Evolutionary conservation across 1,140 invertebrate species (phyloP), one percentile per base, ranked within the genome.

Genomic region (Atta colombica): DNA sequence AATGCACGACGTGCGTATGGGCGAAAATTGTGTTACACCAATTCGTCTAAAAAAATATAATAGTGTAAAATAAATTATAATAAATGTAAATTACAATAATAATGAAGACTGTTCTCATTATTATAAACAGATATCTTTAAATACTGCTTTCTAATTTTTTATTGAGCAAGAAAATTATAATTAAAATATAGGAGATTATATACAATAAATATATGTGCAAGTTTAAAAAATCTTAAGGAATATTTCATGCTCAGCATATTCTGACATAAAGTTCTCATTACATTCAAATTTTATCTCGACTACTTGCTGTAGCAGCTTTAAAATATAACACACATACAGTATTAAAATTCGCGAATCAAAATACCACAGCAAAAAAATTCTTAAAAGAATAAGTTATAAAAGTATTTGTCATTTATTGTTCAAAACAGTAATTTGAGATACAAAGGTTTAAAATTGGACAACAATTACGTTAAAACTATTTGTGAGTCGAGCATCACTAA

Each of bases 21-120:
- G 96, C 92, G 98, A 97, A 90, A 99, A 97, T 93, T 99, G 98
- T 0, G 98, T 98, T 96, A 97, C 2, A 1, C 97, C 96, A 21
- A 98, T 93, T 92, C 96, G 97, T 80, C 97, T 98, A 87, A 60
- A 69, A 69, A 63, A 61, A 51, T 71, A 1, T 3, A 45, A 1
- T 21, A 28, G 51, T 28, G 3, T 68, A 8, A 18, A 45, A 21
- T 31, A 0, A 69, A 53, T 3, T 39, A 21, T 2, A 75, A 31
- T 61, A 49, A 65, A 21, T 25, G 14, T 31, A 0, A 68, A 53
- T 3, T 39, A 21, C 4, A 75, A 31, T 61, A 49, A 66, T 25
- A 25, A n/a, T 25, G 10, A 45, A 74, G 28, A 39, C 8, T 85
- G 1, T 28, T 55, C 10, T 45, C 14, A 55, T 53, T 7, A 35